These are phyloP conservation scores for Thymelicus lineola DNA, from an alignment of 2,888 invertebrate genomes.

Conservation along the genomic window DNA sequence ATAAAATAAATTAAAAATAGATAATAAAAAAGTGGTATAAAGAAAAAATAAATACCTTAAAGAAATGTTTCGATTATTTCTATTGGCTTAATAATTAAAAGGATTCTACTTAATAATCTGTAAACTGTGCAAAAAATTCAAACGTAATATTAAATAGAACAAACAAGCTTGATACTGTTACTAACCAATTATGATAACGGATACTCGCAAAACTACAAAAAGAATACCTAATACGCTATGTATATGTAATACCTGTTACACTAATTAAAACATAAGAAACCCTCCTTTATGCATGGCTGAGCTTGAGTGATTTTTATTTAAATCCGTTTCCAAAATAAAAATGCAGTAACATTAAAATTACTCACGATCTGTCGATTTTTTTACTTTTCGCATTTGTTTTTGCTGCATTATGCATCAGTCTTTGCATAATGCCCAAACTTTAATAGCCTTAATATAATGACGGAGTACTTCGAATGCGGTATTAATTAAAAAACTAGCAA, in stretches of 20 bases:
- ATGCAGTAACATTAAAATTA: conserved; percentile 12
- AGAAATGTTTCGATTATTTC: too few relatives aligned
- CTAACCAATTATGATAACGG: too few relatives aligned
- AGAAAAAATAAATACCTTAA: too few relatives aligned
- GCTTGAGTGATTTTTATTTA: conserved; percentile 10
- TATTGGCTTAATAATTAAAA: too few relatives aligned
- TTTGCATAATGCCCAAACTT: conserved; percentile 12
- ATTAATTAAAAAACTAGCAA: conserved; percentile 12
- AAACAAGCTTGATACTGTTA: too few relatives aligned
- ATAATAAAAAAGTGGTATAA: too few relatives aligned
- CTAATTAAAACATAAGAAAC: neutral
- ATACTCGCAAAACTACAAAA: too few relatives aligned
- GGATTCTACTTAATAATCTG: too few relatives aligned
- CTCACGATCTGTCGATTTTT: conserved; percentile 29
- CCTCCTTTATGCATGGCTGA: conserved; percentile 3
- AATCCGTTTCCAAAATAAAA: conserved; percentile 26
- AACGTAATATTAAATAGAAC: too few relatives aligned
- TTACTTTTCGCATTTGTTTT: conserved; percentile 23
- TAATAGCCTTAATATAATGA: conserved; percentile 19
- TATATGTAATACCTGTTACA: neutral
- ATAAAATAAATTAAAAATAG: too few relatives aligned
- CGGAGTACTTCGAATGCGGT: conserved; percentile 10
- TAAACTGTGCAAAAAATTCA: too few relatives aligned
- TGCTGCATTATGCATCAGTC: conserved; percentile 10
- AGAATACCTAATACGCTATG: neutral